Evolutionary conservation across 2,888 invertebrate genomes (phyloP), one percentile per base, ranked within the genome.

Genomic region (Azorinus chamasolen): DNA sequence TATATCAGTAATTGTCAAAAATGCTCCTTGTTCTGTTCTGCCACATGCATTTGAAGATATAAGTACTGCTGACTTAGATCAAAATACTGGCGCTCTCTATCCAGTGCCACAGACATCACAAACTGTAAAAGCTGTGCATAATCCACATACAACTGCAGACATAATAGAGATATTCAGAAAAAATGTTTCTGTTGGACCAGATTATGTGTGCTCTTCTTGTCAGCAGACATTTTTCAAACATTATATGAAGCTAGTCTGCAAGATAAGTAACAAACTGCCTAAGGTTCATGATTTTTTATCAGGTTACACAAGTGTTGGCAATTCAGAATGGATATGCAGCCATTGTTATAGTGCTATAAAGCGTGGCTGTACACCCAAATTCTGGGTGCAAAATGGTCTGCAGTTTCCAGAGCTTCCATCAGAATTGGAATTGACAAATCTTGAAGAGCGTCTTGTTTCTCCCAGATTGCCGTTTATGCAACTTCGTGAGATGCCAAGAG

Each of bases 361-460:
- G 16, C 37, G 41, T 20, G 71, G 71, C 1, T 57, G 58, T 51
- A 43, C 41, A n/a, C 77, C 77, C 6, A 24, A 32, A 27, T 66
- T 58, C 37, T 71, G 62, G 59, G 6, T 54, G 25, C 18, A 48
- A 6, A 78, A 72, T 72, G 68, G 71, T 45, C 27, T 79, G 14
- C n/a, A 61, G 39, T 80, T 80, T 65, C 70, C 77, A 20, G 22
- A 45, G 1, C 65, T 61, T 25, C 80, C 80, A n/a, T 20, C 16
- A 22, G 61, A 80, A 41, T 37, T 80, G 8, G 24, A 77, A 0
- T 39, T 81, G 12, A 61, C 72, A 24, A 59, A 71, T 25, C 51
- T 83, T 12, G 83, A 83, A 75, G 78, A 80, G 62, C 39, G 77
- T 14, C 37, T 82, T n/a, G 65, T 79, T 14, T 73, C 77, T 27